phyloP scores from a whole-genome alignment of 2,113 vertebrate genomes.

The Perccottus glenii region DNA sequence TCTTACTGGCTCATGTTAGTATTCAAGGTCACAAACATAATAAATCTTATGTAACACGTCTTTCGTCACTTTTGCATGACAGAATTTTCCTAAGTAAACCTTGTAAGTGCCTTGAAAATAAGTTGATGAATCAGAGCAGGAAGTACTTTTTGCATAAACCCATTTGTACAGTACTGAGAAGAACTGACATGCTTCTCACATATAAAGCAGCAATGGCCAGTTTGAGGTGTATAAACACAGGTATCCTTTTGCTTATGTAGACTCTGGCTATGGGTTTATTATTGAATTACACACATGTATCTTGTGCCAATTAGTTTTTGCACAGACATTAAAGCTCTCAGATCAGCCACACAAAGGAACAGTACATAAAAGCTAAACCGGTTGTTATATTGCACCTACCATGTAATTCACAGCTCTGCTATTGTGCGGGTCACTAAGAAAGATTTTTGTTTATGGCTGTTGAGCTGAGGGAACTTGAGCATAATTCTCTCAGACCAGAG shows the following conservation, averaged over 20 bases:
- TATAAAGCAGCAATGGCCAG: slow-evolving; percentile 6
- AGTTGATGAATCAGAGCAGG: slow-evolving; percentile 23
- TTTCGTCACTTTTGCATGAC: slow-evolving; percentile 24
- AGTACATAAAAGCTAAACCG: slow-evolving; percentile 16
- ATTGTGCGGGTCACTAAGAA: slow-evolving; percentile 28
- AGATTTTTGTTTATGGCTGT: slow-evolving; percentile 12
- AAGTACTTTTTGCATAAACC: slow-evolving; percentile 27
- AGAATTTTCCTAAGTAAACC: slow-evolving; percentile 36
- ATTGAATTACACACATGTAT: not conserved
- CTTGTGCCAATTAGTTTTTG: not conserved
- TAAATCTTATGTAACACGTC: slow-evolving; percentile 41
- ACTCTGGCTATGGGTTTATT: not conserved
- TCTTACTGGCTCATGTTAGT: slow-evolving; percentile 41
- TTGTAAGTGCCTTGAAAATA: slow-evolving; percentile 42
- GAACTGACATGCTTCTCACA: not conserved
- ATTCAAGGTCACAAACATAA: slow-evolving; percentile 61
- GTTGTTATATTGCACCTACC: slow-evolving; percentile 27
- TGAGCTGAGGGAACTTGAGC: slow-evolving; percentile 1
- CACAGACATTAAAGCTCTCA: slow-evolving; percentile 1
- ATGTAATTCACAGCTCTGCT: slow-evolving; percentile 42
- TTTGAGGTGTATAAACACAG: not conserved
- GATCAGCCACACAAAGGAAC: not conserved
- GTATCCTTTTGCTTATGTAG: not conserved
- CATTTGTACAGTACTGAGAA: not conserved
- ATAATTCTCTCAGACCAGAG: slow-evolving; percentile 14